Percentiles rank a stretch among this genome's conserved stretches.
phyloP scores from a whole-genome alignment of 2,797 vertebrate species.

The Dermochelys coriacea region DNA sequence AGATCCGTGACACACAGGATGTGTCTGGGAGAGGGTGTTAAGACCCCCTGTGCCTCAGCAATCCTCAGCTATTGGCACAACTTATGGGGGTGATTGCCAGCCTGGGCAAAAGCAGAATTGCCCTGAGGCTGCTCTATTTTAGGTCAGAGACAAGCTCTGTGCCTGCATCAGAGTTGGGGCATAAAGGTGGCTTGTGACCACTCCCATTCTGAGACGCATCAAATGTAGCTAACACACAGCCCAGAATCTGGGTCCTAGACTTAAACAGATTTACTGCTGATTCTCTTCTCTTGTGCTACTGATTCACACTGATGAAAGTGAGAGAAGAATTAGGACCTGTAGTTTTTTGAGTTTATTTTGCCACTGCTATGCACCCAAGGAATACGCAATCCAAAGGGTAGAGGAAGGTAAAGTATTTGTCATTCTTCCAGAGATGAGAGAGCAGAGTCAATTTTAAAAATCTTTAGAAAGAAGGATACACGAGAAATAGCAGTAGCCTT shows the following conservation, averaged over 20 bases:
- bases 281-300: neutral
- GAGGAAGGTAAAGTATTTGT: neutral
- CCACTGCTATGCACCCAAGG: neutral
- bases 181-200: neutral
- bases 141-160: neutral
- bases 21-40: neutral
- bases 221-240: neutral
- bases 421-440: fast-evolving
- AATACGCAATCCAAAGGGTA: fast-evolving
- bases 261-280: neutral
- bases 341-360: neutral
- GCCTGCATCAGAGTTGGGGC: neutral
- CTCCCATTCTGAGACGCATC: neutral
- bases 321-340: neutral
- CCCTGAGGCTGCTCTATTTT: neutral
- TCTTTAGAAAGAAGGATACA: neutral
- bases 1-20: neutral
- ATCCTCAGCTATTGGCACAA: neutral
- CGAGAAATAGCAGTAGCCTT: neutral
- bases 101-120: neutral
- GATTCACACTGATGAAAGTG: neutral
- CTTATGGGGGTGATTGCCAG: neutral
- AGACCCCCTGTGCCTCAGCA: fast-evolving
- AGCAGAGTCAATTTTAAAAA: neutral
- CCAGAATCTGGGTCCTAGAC: neutral